These are phyloP conservation scores for Mesorhabditis spiculigera DNA, from an alignment of 2,888 invertebrate genomes.

Conservation along the genomic window DNA sequence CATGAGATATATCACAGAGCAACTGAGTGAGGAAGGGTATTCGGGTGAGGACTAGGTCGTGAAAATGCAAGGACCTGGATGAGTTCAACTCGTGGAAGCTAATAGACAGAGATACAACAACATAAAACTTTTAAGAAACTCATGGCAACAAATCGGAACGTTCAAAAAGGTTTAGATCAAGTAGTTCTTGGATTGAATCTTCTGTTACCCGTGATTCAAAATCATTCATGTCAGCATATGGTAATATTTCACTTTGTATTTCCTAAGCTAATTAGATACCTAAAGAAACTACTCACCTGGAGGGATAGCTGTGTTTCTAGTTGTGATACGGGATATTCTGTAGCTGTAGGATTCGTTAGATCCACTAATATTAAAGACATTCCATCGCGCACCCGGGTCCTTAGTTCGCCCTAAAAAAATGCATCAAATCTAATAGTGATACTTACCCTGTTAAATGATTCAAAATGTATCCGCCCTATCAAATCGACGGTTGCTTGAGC, in stretches of 20 bases:
- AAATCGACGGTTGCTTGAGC: conserved; percentile 2
- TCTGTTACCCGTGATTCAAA: not conserved
- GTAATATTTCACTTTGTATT: not conserved
- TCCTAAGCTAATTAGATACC: not conserved
- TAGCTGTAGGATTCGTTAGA: not conserved
- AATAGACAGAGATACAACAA: too few relatives aligned
- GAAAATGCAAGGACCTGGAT: too few relatives aligned
- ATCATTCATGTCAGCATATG: not conserved
- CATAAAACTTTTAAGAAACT: too few relatives aligned
- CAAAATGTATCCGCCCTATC: conserved; percentile 4
- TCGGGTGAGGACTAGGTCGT: too few relatives aligned
- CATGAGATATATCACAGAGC: too few relatives aligned
- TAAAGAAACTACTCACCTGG: not conserved
- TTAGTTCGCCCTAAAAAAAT: not conserved
- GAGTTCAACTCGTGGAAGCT: too few relatives aligned
- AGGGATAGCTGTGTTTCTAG: not conserved
- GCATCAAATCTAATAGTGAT: not conserved
- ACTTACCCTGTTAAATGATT: not conserved
- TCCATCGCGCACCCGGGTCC: not conserved
- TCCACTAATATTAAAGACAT: not conserved
- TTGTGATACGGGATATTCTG: conserved; percentile 1
- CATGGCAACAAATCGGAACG: too few relatives aligned
- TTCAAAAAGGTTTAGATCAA: not conserved
- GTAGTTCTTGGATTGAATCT: not conserved
- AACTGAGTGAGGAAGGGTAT: too few relatives aligned